These are phyloP conservation scores for Phenganax subtilis DNA, from an alignment of 92 coral and sea anemone species.

Conservation along the genomic window DNA sequence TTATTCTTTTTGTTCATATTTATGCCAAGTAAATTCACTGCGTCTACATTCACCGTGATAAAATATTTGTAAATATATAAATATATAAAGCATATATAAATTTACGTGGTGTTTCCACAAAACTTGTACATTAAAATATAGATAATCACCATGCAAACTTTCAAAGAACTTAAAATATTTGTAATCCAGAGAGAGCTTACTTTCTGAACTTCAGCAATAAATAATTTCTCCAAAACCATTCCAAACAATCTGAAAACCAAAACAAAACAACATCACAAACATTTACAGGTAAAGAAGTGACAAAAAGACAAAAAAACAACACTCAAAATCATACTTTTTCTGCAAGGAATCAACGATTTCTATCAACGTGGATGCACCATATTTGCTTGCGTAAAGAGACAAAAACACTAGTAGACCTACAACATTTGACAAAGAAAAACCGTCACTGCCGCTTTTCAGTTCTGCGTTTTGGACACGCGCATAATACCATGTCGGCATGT, in stretches of 20 bases:
- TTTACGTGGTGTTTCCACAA: background rate
- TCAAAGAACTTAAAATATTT: too few species aligned
- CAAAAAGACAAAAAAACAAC: background rate
- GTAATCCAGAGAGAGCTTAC: conserved; percentile 33
- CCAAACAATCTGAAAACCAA: conserved; percentile 70
- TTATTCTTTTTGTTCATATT: background rate
- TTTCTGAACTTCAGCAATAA: conserved; percentile 87
- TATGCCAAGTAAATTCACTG: too few species aligned
- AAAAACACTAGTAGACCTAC: conserved; percentile 81
- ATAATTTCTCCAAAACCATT: conserved; percentile 69
- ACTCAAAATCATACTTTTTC: conserved; percentile 53
- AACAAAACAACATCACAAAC: background rate
- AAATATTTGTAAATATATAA: too few species aligned
- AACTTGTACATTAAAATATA: background rate
- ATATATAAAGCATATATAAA: too few species aligned
- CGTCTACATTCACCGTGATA: too few species aligned
- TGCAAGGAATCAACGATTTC: conserved; percentile 74
- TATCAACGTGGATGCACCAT: conserved; percentile 65
- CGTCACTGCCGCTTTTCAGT: too few species aligned
- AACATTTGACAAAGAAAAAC: background rate
- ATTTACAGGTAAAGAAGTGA: background rate
- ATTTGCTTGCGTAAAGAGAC: conserved; percentile 79
- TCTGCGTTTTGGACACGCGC: too few species aligned
- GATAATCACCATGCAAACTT: background rate
- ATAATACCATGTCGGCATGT: background rate